Evolutionary conservation across 2,888 invertebrate species (phyloP), one percentile per base, ranked within the genome.

Genomic region (Cryptops parisi): DNA sequence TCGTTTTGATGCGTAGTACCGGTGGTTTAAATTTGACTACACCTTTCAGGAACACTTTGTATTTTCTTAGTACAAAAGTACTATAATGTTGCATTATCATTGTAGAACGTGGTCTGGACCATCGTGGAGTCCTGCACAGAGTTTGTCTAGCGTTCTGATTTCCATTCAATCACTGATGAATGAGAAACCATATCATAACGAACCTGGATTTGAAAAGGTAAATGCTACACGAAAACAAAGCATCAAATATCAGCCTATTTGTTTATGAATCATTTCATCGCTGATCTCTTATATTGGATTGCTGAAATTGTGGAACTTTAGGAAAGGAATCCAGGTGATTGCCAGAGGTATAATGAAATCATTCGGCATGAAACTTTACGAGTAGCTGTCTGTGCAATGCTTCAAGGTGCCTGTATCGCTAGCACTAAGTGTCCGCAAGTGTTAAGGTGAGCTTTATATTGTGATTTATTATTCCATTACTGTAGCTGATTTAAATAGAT

Each of bases 121-220:
- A 4, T 68, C 72, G 0, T 77, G 77, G 77, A 74, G 73, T 60
- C 75, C 76, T 2, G 75, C 75, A 3, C 72, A 73, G 58, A 73
- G 72, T 60, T 61, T 77, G 26, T 71, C 73, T 4, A 72, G 72
- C 59, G 69, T 76, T 24, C 67, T 77, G 4, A 70, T 77, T 44
- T 76, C 76, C 3, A 75, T 78, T 54, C 76, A 78, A 68, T 76
- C 76, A 38, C 65, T 78, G 15, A 69, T 78, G 63, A 77, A 75
- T 61, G 76, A 77, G 58, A 75, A 76, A 59, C 78, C 78, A 3
- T 78, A 77, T 63, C 76, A 75, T 64, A 78, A 79, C 65, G 78
- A 79, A 65, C 78, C 78, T 22, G 78, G 78, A 23, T 77, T 74
- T 65, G 75, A 76, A 63, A 68, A 66, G 63, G 74, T 73, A 60